Base-by-base conservation (phyloP, 2,113 vertebrate species). In the Callithrix jacchus region DNA sequence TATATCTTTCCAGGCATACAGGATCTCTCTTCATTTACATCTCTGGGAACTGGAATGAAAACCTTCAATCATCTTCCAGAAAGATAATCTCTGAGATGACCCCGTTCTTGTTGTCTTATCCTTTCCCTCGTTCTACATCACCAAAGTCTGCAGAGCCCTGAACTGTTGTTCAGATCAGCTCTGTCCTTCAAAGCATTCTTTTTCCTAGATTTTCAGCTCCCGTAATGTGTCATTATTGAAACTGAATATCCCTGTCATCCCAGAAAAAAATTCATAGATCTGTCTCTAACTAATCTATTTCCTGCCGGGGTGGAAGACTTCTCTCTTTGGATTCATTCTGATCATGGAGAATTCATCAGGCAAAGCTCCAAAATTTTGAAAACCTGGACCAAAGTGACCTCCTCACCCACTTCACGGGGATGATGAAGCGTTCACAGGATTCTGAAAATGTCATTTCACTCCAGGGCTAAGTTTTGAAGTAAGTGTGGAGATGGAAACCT, bases 91-190 rank as follows among this genome's bases (percentile, higher is more conserved):
- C 4, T 37, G 47, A 76, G 40, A 58, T 1, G 42, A 30, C 77
- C 27, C 45, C 45, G 35, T 0, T 0, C 0, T 16, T n/a, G n/a
- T 6, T 52, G 16, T 61, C 70, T 30, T 8, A 5, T 3, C 47
- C 64, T 14, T n/a, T n/a, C 35, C 47, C 23, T 49, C 27, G 11
- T 27, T 12, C 8, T 4, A 35, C 45, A n/a, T 54, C 32, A 8
- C 20, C 45, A n/a, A 70, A 68, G 45, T 13, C 35, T 18, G 0
- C 16, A 40, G 35, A 20, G 0, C 35, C 47, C 47, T 42, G 37
- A 47, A 16, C 16, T 49, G 32, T 17, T 52, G 27, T 0, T 17
- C 27, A 2, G n/a, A 17, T 52, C 87, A 25, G n/a, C 14, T 32
- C 30, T 66, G n/a, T 17, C 42, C n/a, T 61, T 35, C 11, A 6